Evolutionary conservation across 2,113 vertebrate genomes (phyloP).

Genomic region (Noctilio leporinus): DNA sequence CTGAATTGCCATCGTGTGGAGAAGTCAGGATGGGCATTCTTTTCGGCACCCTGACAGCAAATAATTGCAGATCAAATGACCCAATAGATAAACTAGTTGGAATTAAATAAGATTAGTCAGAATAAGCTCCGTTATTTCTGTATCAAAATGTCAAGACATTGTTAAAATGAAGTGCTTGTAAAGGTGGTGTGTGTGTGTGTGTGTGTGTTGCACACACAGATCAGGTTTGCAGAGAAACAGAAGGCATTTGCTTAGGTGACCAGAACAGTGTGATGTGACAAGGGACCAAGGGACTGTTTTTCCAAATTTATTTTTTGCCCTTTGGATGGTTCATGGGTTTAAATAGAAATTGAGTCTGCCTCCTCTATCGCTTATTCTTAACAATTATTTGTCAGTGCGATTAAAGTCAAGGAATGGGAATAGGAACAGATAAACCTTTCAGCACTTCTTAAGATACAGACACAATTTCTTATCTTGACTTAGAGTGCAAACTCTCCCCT

Average conservation of each 20-base stretch:
- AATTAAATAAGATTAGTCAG: conserved; percentile 33
- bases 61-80: conserved; percentile 25
- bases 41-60: background rate
- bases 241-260: background rate
- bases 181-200: background rate
- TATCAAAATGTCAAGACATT: background rate
- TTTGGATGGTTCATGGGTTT: background rate
- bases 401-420: background rate
- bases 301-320: background rate
- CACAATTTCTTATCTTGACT: background rate
- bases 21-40: background rate
- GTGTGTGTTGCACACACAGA: background rate
- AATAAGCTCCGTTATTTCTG: conserved; percentile 16
- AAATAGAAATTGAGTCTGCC: background rate
- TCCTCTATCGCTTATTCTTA: background rate
- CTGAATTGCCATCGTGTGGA: background rate
- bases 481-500: background rate
- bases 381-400: background rate
- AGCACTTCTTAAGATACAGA: background rate
- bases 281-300: background rate
- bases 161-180: background rate
- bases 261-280: background rate
- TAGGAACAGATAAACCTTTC: background rate
- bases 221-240: background rate
- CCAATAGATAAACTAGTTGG: conserved; percentile 16